phyloP scores from a whole-genome alignment of 2,888 invertebrate species.

The Danaus chrysippus region DNA sequence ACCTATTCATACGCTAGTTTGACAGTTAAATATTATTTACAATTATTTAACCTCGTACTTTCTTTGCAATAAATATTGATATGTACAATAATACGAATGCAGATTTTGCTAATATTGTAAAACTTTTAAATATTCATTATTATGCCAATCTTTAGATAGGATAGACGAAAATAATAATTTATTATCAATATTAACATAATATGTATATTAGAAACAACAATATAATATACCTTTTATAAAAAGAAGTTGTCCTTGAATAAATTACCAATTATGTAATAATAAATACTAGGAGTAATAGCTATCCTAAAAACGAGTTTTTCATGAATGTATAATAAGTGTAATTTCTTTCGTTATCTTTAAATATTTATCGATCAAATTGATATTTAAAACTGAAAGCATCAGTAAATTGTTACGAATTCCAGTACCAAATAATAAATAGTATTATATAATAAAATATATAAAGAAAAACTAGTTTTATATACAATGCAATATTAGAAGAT shows the following conservation, averaged over 20 bases:
- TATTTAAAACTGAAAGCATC: constrained; percentile 20
- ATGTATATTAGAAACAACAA: not conserved
- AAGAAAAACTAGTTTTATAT: no score
- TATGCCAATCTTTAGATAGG: not conserved
- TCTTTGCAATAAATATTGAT: not conserved
- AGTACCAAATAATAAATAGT: no score
- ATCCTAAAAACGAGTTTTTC: not conserved
- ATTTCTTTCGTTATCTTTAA: constrained; percentile 1
- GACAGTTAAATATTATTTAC: constrained; percentile 36
- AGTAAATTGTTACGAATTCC: constrained; percentile 16
- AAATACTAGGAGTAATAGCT: not conserved
- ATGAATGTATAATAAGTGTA: not conserved
- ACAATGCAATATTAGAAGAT: no score
- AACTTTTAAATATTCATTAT: not conserved
- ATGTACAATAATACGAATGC: not conserved
- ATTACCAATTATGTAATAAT: not conserved
- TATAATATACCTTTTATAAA: not conserved
- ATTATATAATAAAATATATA: no score
- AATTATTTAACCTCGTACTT: constrained; percentile 11
- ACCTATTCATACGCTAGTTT: constrained; percentile 51
- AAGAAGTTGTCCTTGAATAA: constrained; percentile 3
- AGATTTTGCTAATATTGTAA: not conserved
- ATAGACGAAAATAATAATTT: constrained; percentile 1
- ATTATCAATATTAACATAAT: not conserved
- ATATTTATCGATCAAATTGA: constrained; percentile 11